Base-by-base conservation (phyloP, 2,888 invertebrate genomes). In the Pyrochroa serraticornis region DNA sequence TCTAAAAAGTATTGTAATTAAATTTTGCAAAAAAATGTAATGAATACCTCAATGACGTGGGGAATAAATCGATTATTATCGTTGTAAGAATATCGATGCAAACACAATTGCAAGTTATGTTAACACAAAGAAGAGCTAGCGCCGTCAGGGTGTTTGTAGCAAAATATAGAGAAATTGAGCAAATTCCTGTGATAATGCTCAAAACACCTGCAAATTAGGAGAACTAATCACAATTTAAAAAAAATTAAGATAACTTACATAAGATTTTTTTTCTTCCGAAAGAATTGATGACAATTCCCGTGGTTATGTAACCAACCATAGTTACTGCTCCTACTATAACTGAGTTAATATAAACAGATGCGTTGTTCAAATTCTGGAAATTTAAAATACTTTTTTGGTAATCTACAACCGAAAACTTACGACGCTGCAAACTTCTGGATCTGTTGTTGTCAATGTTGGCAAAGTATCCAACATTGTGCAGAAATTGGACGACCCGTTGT, bases 251-350 rank as follows among this genome's bases (percentile, higher is more conserved):
- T n/a, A 35, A 61, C 75, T 76, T 76, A 84, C 85, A 78, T 69
- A 84, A 75, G 44, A 85, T 71, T 36, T 76, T 77, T 62, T 82
- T 83, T 56, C 82, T 82, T 30, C 84, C 84, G 38, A 82, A 36
- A 5, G 74, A 71, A 35, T 82, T 82, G 12, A 85, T 78, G 7
- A 84, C 66, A 8, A 73, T 72, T 30, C 82, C 82, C 6, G 83
- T 88, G 41, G 87, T 77, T 0, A 85, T 80, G 64, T 87, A 90
- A 0, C 87, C 86, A n/a, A 86, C 73, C 2, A 88, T 80, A 0
- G 86, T 84, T 0, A 85, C 83, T 0, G 83, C 73, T 0, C 88
- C 85, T 0, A 89, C 87, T 1, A 87, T 83, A 0, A 87, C 84
- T 13, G 87, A 86, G 72, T 90, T 89, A 2, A 86, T 80, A 63